These are phyloP conservation scores for Drosophila ironensis DNA, from an alignment of 1,140 invertebrate species.

Conservation along the genomic window DNA sequence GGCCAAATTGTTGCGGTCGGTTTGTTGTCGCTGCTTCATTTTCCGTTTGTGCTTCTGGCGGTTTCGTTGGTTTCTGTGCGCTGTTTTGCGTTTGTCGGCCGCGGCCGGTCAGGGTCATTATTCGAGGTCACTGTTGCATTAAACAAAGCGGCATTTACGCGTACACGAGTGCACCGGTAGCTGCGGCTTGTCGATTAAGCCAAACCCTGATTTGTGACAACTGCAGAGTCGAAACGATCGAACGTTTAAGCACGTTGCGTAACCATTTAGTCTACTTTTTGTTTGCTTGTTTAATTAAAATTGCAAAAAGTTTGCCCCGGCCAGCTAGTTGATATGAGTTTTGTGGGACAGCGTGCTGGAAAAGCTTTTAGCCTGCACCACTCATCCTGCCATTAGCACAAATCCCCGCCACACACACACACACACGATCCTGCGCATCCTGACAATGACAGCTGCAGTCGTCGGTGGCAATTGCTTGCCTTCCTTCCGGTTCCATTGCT, in stretches of 20 bases:
- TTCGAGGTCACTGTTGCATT: constrained; percentile 33
- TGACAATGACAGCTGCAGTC: constrained; percentile 41
- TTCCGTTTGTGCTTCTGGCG: constrained; percentile 18
- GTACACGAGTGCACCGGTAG: neutral
- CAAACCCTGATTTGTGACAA: constrained; percentile 28
- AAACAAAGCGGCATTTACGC: too few species aligned
- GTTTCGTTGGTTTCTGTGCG: constrained; percentile 17
- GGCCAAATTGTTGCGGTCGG: constrained; percentile 39
- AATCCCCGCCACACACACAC: too few species aligned
- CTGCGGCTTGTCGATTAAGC: constrained; percentile 18
- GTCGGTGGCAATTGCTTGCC: constrained; percentile 24
- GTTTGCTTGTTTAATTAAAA: constrained; percentile 24
- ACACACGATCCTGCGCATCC: constrained; percentile 28
- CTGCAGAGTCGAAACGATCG: constrained; percentile 16
- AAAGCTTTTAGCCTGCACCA: constrained; percentile 50
- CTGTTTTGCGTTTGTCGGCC: neutral
- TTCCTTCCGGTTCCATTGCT: neutral
- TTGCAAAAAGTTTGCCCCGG: constrained; percentile 9
- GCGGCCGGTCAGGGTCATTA: constrained; percentile 27
- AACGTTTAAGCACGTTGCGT: constrained; percentile 13
- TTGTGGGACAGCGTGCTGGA: constrained; percentile 17
- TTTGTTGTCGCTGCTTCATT: constrained; percentile 23
- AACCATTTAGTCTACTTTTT: neutral
- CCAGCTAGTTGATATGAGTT: constrained; percentile 4
- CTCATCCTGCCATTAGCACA: constrained; percentile 19